Conservation (phyloP, 1,140 invertebrate species). For the Drosophila tsacasi region DNA sequence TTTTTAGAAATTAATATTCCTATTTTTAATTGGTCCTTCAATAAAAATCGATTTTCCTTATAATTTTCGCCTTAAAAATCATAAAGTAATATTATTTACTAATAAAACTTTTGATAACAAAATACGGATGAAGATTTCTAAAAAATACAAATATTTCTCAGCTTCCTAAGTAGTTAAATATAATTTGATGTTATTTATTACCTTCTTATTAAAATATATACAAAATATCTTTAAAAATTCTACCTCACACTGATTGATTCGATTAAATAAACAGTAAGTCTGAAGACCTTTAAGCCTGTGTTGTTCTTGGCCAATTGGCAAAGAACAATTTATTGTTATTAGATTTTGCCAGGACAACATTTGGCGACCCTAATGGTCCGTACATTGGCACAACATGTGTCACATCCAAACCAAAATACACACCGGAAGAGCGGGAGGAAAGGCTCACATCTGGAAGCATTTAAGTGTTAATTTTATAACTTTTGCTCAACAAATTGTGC, state of each 20-base stretch:
- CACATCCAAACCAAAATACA: conserved; percentile 17
- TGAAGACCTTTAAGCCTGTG: conserved; percentile 22
- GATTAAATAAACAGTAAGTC: conserved; percentile 1
- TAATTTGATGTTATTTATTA: neutral
- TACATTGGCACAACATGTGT: conserved; percentile 43
- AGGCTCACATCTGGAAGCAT: conserved; percentile 60
- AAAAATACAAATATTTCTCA: neutral
- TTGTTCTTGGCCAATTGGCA: conserved; percentile 56
- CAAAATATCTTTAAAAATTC: neutral
- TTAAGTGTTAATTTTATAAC: conserved; percentile 68
- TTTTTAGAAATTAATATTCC: neutral
- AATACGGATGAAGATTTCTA: neutral
- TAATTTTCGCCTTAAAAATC: too few relatives aligned
- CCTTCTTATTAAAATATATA: neutral
- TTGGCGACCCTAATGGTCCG: conserved; percentile 34
- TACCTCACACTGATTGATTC: conserved; percentile 3
- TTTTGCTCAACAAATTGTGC: conserved; percentile 44
- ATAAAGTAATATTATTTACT: too few relatives aligned
- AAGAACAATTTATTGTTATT: conserved; percentile 69
- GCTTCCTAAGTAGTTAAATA: too few relatives aligned
- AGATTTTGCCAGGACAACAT: conserved; percentile 40
- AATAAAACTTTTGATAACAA: neutral
- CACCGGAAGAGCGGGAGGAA: neutral
- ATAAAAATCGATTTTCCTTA: too few relatives aligned
- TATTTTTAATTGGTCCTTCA: too few relatives aligned